Evolutionary conservation across 2,797 vertebrate genomes (phyloP).

Genomic region (Salmo trutta): DNA sequence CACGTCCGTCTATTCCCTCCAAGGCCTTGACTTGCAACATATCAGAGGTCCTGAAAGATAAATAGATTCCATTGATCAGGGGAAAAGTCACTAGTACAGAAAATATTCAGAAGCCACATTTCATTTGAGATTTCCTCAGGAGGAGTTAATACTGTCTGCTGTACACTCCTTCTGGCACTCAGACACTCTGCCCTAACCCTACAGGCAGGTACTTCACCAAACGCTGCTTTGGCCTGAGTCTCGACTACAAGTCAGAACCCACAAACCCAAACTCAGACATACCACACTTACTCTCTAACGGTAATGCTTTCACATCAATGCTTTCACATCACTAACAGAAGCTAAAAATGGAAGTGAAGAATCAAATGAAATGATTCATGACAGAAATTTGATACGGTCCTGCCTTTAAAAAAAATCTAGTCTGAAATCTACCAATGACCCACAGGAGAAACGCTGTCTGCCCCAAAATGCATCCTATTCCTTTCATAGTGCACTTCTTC

Average conservation of each 20-base stretch:
- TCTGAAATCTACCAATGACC: conserved; percentile 47
- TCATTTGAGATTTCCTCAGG: background rate
- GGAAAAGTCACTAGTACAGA: background rate
- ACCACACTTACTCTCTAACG: background rate
- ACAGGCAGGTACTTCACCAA: background rate
- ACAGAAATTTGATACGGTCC: conserved; percentile 30
- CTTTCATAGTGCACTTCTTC: background rate
- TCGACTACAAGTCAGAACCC: background rate
- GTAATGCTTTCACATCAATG: background rate
- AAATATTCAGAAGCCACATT: background rate
- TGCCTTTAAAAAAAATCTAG: conserved; percentile 38
- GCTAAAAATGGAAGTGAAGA: background rate
- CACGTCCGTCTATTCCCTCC: background rate
- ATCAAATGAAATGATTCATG: conserved; percentile 30
- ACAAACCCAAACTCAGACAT: background rate
- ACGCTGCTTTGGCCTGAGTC: background rate
- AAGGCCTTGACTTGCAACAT: background rate
- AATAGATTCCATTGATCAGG: background rate
- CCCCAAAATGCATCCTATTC: conserved; percentile 11
- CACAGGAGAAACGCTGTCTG: background rate
- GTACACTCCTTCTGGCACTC: background rate
- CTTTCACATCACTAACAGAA: background rate
- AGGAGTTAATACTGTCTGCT: background rate
- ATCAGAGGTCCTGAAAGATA: background rate
- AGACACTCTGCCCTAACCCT: background rate